phyloP scores from a whole-genome alignment of 2,797 vertebrate species.

The Distichodus sexfasciatus region DNA sequence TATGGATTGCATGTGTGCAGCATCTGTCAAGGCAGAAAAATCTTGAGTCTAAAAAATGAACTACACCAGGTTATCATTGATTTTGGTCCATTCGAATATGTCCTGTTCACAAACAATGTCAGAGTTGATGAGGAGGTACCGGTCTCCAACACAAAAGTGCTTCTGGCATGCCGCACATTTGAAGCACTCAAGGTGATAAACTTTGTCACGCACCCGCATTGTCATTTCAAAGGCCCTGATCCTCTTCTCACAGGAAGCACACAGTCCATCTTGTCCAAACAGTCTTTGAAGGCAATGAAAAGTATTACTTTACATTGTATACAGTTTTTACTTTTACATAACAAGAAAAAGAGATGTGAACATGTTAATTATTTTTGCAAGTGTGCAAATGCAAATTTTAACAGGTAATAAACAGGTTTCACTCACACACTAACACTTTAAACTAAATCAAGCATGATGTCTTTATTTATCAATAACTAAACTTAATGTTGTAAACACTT shows the following conservation, averaged over 20 bases:
- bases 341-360: too few relatives aligned
- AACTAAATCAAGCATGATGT: too few relatives aligned
- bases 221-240: slow-evolving; percentile 99
- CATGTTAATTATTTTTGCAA: too few relatives aligned
- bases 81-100: slow-evolving; percentile 99
- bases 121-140: slow-evolving; percentile 98
- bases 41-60: not conserved
- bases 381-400: too few relatives aligned
- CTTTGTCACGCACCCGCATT: slow-evolving; percentile 97
- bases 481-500: too few relatives aligned
- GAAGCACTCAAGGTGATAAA: slow-evolving; percentile 98
- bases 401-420: too few relatives aligned
- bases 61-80: slow-evolving; percentile 80
- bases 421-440: too few relatives aligned
- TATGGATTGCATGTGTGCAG: slow-evolving; percentile 4
- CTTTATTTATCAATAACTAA: too few relatives aligned
- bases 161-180: slow-evolving; percentile 99
- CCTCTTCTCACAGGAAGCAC: slow-evolving; percentile 94
- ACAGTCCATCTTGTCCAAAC: slow-evolving; percentile 96
- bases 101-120: slow-evolving; percentile 99
- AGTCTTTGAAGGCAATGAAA: slow-evolving; percentile 70
- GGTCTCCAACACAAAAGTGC: slow-evolving; percentile 98
- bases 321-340: too few relatives aligned
- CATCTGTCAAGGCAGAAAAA: not conserved
- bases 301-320: not conserved